Evolutionary conservation across 2,113 vertebrate genomes (phyloP).

Genomic region (Ascaphus truei): DNA sequence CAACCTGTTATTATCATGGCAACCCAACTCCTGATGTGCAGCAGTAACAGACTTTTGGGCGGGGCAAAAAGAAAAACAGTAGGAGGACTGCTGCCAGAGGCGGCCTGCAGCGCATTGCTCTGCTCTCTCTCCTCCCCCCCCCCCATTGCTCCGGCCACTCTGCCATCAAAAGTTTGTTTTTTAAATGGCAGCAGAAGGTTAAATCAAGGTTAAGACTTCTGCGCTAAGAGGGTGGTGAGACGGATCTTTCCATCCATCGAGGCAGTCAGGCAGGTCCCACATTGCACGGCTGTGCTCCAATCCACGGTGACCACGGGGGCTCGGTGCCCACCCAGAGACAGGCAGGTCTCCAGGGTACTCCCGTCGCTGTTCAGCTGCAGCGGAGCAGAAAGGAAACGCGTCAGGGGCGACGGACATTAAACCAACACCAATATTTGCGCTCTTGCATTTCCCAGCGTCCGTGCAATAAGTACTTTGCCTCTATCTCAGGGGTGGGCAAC

Average conservation of each 20-base stretch:
- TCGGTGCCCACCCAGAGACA: constrained; percentile 87
- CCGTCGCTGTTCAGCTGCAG: constrained; percentile 79
- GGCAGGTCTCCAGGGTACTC: constrained; percentile 74
- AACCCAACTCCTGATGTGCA: too few relatives aligned
- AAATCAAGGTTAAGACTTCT: constrained; percentile 66
- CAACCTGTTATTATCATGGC: too few relatives aligned
- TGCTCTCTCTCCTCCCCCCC: constrained; percentile 21
- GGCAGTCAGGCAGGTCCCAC: constrained; percentile 90
- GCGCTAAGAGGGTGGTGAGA: constrained; percentile 90
- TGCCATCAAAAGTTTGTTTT: not conserved
- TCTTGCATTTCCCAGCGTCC: too few relatives aligned
- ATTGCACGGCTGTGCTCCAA: constrained; percentile 94
- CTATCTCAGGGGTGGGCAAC: too few relatives aligned
- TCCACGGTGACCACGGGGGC: constrained; percentile 94
- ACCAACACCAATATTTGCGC: too few relatives aligned
- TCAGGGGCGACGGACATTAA: too few relatives aligned
- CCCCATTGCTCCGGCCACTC: constrained; percentile 24
- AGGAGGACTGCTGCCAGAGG: too few relatives aligned
- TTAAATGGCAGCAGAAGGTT: not conserved
- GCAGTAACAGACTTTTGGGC: too few relatives aligned
- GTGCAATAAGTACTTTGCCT: too few relatives aligned
- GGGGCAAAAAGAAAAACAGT: too few relatives aligned
- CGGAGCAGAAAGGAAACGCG: constrained; percentile 1
- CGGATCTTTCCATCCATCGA: constrained; percentile 98
- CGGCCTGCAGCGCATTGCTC: constrained; percentile 25